A percentile compares a stretch with the other conserved stretches of the same genome.
phyloP scores from a whole-genome alignment of 2,888 invertebrate species.

The Rhabditoides inermis region DNA sequence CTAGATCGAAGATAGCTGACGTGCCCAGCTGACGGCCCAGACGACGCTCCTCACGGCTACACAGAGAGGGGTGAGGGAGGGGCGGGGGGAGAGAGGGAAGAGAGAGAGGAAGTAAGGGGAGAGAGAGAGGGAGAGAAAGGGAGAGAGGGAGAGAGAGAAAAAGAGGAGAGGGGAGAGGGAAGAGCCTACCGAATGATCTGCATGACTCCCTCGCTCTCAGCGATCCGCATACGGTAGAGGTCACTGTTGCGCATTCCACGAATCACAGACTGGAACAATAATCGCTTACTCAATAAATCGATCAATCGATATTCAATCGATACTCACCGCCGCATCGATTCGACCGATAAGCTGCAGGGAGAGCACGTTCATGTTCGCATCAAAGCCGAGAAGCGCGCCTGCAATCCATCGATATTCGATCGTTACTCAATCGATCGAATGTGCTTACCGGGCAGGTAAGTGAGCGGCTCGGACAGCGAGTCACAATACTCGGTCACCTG shows the following conservation, averaged over 20 bases:
- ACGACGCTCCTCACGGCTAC: too few relatives aligned
- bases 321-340: constrained; percentile 36
- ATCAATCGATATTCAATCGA: too few relatives aligned
- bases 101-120: too few relatives aligned
- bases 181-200: constrained; percentile 31
- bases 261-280: not conserved
- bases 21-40: constrained; percentile 40
- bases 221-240: constrained; percentile 40
- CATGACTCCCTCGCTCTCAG: constrained; percentile 47
- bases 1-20: constrained; percentile 43
- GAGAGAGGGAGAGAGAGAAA: too few relatives aligned
- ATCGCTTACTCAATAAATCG: too few relatives aligned
- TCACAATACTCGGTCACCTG: constrained; percentile 29
- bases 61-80: too few relatives aligned
- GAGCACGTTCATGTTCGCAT: constrained; percentile 40
- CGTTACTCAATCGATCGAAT: too few relatives aligned
- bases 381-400: too few relatives aligned
- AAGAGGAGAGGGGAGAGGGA: too few relatives aligned
- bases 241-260: constrained; percentile 14
- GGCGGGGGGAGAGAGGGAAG: too few relatives aligned
- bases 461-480: constrained; percentile 22
- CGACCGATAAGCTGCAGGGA: constrained; percentile 40
- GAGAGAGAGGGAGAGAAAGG: too few relatives aligned
- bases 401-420: too few relatives aligned
- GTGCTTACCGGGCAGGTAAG: constrained; percentile 29